Evolutionary conservation across 2,888 invertebrate species (phyloP), one percentile per base, ranked within the genome.

Genomic region (Julus scanicus): DNA sequence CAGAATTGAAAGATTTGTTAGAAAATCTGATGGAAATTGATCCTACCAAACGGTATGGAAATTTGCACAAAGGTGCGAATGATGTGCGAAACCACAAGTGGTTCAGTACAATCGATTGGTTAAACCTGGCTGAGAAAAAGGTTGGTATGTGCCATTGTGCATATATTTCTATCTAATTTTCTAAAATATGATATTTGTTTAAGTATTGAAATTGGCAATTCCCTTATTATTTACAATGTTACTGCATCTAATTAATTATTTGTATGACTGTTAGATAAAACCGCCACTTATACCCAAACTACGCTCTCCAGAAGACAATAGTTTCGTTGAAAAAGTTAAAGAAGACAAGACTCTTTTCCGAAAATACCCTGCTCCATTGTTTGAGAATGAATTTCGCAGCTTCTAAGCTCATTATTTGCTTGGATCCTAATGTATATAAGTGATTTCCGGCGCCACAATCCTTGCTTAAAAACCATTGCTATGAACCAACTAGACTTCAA

Each of bases 51-150:
- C 96, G 99, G 91, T 99, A 97, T 92, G 99, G 99, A 90, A 99
- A 99, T 93, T 94, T 99, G 90, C 99, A 99, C 93, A 99, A 99
- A 90, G 99, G 98, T 88, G 99, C 99, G 87, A 99, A 99, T 93
- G 99, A 99, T 93, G 99, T 99, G 92, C 99, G 99, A 93, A 96
- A 97, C 91, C 99, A 99, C 94, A 98, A 98, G 93, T 99, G 99
- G 99, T 99, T 99, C 92, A 95, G 97, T 89, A 96, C 97, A 90
- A 98, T 98, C 89, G 99, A 99, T 93, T 99, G 99, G 99, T 99
- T 99, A 91, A 97, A 98, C 89, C 97, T 99, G 92, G 99, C 99
- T 94, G 98, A 99, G 93, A 98, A 97, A 94, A 98, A 97, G 94
- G 92, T 95, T 53, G 8, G 11, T 2, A 53, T 15, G 15, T 53